These are phyloP conservation scores for Nomada ferruginata DNA, from an alignment of 2,888 invertebrate species.

Conservation along the genomic window DNA sequence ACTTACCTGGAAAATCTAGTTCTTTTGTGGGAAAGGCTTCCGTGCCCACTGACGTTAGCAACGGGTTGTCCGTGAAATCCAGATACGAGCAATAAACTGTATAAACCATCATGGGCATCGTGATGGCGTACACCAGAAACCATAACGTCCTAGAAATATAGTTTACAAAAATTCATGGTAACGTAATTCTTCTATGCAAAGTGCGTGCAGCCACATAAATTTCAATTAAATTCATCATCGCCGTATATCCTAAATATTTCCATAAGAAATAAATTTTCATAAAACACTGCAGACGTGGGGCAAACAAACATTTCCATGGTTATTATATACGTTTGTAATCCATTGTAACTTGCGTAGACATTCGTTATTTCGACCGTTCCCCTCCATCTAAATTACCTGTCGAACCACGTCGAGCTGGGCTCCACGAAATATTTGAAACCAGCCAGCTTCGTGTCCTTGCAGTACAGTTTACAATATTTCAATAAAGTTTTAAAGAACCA, in stretches of 20 bases:
- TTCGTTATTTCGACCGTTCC: background rate
- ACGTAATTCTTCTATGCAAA: background rate
- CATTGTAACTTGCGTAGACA: background rate
- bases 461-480: slow-evolving; percentile 69
- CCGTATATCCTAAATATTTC: background rate
- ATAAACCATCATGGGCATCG: slow-evolving; percentile 31
- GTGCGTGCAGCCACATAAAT: background rate
- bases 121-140: slow-evolving; percentile 44
- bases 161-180: background rate
- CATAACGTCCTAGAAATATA: slow-evolving; percentile 33
- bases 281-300: background rate
- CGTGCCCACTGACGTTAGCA: slow-evolving; percentile 26
- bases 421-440: slow-evolving; percentile 75
- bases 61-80: slow-evolving; percentile 28
- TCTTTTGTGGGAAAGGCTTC: slow-evolving; percentile 16
- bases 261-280: background rate
- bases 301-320: background rate
- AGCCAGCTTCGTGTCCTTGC: slow-evolving; percentile 71
- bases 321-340: background rate
- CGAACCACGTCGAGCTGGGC: slow-evolving; percentile 68
- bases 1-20: slow-evolving; percentile 47
- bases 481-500: slow-evolving; percentile 29
- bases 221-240: background rate
- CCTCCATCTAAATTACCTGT: slow-evolving; percentile 68
- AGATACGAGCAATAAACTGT: slow-evolving; percentile 12